Evolutionary conservation across 2,797 vertebrate genomes (phyloP).

Genomic region (Sardinella longiceps): DNA sequence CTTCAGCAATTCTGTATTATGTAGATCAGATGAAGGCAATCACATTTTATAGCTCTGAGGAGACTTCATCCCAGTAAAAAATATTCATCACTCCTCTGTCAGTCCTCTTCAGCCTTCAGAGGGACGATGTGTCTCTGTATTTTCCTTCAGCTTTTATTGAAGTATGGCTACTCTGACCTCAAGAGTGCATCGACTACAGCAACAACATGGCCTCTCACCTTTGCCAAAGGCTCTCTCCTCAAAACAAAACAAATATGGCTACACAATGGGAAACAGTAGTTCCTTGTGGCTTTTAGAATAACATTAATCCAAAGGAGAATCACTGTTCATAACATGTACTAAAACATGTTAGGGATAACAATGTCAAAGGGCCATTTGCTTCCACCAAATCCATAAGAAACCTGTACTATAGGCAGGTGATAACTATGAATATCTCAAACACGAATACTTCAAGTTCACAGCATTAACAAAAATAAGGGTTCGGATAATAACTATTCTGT

Average conservation of each 20-base stretch:
- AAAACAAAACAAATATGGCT: neutral
- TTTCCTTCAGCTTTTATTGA: neutral
- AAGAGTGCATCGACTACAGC: neutral
- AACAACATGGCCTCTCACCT: neutral
- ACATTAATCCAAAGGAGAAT: neutral
- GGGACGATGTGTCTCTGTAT: neutral
- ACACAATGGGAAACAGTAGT: neutral
- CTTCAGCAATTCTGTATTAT: neutral
- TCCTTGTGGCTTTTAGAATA: neutral
- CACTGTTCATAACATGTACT: neutral
- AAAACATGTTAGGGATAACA: no score
- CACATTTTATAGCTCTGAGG: neutral
- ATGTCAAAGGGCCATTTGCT: no score
- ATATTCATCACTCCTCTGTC: neutral
- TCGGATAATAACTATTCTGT: neutral
- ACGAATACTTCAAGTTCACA: neutral
- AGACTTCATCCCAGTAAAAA: neutral
- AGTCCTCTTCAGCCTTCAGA: neutral
- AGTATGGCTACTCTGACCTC: neutral
- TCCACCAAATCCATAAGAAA: no score
- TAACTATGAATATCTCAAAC: neutral
- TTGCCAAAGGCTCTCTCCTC: neutral
- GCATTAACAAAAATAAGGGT: neutral
- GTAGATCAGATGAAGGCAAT: neutral
- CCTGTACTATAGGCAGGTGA: no score